Evolutionary conservation across 2,113 vertebrate species (phyloP).

Genomic region (Aspiorhynchus laticeps): DNA sequence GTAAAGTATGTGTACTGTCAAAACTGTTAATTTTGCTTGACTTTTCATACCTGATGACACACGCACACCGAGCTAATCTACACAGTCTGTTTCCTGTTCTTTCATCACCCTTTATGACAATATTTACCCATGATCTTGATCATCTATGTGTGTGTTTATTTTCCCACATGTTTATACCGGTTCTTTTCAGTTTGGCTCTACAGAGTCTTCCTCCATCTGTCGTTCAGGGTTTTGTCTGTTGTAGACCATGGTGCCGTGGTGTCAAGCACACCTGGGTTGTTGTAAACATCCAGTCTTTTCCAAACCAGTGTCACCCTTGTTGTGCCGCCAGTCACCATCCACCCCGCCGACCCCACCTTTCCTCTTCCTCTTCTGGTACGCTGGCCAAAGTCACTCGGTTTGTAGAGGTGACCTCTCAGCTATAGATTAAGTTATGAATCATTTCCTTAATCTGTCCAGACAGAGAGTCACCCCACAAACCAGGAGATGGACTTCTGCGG

Average conservation of each 20-base stretch:
- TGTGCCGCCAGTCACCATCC: constrained; percentile 58
- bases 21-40: not conserved
- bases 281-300: constrained; percentile 52
- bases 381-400: constrained; percentile 71
- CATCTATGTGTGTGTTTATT: not conserved
- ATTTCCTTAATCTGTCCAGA: constrained; percentile 75
- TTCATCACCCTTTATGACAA: constrained; percentile 21
- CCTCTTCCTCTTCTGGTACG: constrained; percentile 61
- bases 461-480: constrained; percentile 67
- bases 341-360: constrained; percentile 50
- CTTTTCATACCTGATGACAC: not conserved
- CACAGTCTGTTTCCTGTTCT: constrained; percentile 47
- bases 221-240: constrained; percentile 34
- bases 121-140: constrained; percentile 34
- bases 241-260: constrained; percentile 38
- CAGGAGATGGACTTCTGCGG: constrained; percentile 69
- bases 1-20: not conserved
- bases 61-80: not conserved
- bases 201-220: constrained; percentile 44
- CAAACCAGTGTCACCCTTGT: constrained; percentile 39
- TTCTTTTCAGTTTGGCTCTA: constrained; percentile 31
- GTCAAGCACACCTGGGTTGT: constrained; percentile 52
- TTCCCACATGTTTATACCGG: not conserved
- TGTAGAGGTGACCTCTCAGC: constrained; percentile 76
- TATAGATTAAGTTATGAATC: constrained; percentile 78